Evolutionary conservation across 2,113 vertebrate species (phyloP).

Genomic region (Pipa parva): DNA sequence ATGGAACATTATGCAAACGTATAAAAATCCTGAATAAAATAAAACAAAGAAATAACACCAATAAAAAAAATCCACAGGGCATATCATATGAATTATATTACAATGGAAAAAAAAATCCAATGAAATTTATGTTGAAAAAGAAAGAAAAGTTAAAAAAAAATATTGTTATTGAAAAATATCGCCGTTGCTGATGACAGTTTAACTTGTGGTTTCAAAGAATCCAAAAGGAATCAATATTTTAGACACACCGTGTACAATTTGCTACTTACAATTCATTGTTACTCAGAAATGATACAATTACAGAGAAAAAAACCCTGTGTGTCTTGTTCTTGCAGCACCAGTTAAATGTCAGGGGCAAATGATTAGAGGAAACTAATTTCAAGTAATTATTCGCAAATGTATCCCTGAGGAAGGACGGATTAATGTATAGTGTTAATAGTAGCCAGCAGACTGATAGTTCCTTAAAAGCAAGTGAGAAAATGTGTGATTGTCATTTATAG

Average conservation of each 20-base stretch:
- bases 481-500: background rate
- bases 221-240: background rate
- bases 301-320: background rate
- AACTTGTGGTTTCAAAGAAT: background rate
- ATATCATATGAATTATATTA: too few relatives aligned
- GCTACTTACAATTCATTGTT: background rate
- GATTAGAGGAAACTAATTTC: constrained; percentile 15
- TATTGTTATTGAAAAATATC: background rate
- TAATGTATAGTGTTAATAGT: constrained; percentile 19
- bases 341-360: constrained; percentile 2
- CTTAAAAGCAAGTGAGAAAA: constrained; percentile 1
- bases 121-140: background rate
- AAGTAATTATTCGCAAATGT: constrained; percentile 31
- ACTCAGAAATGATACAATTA: background rate
- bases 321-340: constrained; percentile 1
- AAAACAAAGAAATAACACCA: too few relatives aligned
- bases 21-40: background rate
- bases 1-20: background rate
- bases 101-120: too few relatives aligned
- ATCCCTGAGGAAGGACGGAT: constrained; percentile 29
- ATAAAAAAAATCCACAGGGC: too few relatives aligned
- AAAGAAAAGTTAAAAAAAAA: background rate
- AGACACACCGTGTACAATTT: background rate
- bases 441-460: background rate
- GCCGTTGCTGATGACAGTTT: background rate